Conservation (phyloP, 2,797 vertebrate species). For the Spondyliosoma cantharus region DNA sequence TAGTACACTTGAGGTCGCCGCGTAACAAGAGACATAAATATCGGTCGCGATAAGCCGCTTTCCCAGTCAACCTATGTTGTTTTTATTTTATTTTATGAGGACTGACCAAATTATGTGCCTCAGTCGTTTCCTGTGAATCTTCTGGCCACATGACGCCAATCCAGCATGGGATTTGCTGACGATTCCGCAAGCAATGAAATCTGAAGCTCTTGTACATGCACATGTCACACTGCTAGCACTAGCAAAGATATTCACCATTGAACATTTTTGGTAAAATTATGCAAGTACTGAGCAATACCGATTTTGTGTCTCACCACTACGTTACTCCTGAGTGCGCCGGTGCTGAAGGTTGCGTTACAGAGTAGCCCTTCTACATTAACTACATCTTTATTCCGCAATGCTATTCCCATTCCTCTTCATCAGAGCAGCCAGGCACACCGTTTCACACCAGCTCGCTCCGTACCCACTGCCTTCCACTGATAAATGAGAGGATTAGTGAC, state of each 20-base stretch:
- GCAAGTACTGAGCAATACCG: conserved; percentile 1
- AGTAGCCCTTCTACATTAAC: conserved; percentile 44
- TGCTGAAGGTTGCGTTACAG: conserved; percentile 39
- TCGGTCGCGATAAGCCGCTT: too few relatives aligned
- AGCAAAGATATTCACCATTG: not conserved
- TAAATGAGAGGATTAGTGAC: conserved; percentile 98
- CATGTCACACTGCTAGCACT: not conserved
- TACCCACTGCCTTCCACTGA: conserved; percentile 90
- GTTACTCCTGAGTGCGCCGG: not conserved
- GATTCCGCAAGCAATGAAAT: not conserved
- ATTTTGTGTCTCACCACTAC: conserved; percentile 16
- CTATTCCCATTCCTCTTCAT: conserved; percentile 86
- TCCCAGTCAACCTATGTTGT: too few relatives aligned
- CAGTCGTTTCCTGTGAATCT: not conserved
- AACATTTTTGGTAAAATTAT: not conserved
- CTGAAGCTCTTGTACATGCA: not conserved
- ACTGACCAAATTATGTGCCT: not conserved
- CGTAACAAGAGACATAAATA: too few relatives aligned
- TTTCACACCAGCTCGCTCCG: conserved; percentile 80
- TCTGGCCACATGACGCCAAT: not conserved
- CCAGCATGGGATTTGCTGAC: fast-evolving
- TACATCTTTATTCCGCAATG: conserved; percentile 44
- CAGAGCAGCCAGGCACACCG: conserved; percentile 87
- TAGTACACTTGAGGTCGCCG: too few relatives aligned
- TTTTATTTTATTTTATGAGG: too few relatives aligned